Base-by-base conservation (phyloP, 2,797 vertebrate genomes). In the Characodon lateralis region DNA sequence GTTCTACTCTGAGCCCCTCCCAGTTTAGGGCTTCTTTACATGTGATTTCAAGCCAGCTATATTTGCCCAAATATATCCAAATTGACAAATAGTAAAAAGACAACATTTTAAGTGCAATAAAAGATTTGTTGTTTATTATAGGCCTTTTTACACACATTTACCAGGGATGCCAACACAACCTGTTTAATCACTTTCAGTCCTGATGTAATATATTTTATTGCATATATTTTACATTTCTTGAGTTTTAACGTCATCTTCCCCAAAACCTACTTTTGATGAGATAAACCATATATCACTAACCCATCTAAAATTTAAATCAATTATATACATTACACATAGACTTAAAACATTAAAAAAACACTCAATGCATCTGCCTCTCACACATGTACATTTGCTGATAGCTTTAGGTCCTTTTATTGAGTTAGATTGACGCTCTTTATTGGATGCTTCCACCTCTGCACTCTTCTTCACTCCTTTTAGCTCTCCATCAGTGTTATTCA, bases 391-490 rank as follows among this genome's bases (percentile, higher is more conserved):
- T 65, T 78, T 78, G 55, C 78, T 84, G 22, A 46, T 71, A 53
- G 61, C 73, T 85, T 81, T 58, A 66, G 41, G 8, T 76, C 46
- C n/a, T 82, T 76, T 83, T 73, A 89, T 84, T 83, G 50, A 72
- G 73, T 88, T 85, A 78, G 48, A 83, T 28, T 53, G 16, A 83
- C 61, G 43, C 59, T 66, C 76, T 85, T 83, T 78, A 83, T 75
- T 73, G 70, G 18, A 75, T 74, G 24, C 76, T 81, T 77, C 41
- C 41, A 68, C 70, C 79, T 83, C 76, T 43, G 46, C 48, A 2
- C 76, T 66, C 53, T 78, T 66, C 55, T 76, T 18, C 71, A 16
- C 72, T 24, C 31, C 78, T 78, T 78, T 59, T 72, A 66, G 35
- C 65, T 69, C 66, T 85, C 69, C 82, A 79, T 85, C 84, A 73